Evolutionary conservation across 2,113 vertebrate species (phyloP).

Genomic region (Origma solitaria): DNA sequence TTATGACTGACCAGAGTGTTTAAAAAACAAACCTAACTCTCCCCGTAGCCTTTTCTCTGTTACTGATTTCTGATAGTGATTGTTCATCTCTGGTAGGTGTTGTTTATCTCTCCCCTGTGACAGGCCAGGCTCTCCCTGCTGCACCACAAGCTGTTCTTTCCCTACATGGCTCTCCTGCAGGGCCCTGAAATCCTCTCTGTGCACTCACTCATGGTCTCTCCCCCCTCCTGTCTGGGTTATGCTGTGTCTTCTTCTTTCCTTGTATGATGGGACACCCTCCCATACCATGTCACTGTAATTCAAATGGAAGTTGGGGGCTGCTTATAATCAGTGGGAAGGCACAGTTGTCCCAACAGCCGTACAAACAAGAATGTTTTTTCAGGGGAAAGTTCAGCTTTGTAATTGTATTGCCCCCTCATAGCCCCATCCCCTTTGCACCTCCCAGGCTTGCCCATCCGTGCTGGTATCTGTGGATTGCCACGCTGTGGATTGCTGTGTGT

Average conservation of each 20-base stretch:
- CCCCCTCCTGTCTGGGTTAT: not conserved
- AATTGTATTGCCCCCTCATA: not conserved
- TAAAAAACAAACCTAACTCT: not conserved
- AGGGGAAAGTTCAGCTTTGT: not conserved
- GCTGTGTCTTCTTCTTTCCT: not conserved
- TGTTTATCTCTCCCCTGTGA: not conserved
- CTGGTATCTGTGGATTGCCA: not conserved
- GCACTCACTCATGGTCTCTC: not conserved
- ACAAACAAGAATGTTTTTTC: not conserved
- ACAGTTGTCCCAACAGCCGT: not conserved
- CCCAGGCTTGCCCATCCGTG: not conserved
- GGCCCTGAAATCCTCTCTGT: not conserved
- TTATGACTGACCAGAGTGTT: not conserved
- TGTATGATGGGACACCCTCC: not conserved
- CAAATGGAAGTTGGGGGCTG: not conserved
- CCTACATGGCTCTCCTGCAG: not conserved
- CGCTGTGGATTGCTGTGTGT: accelerated
- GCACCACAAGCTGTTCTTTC: not conserved
- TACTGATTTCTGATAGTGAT: not conserved
- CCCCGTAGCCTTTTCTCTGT: not conserved
- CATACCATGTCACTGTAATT: not conserved
- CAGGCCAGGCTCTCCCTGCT: not conserved
- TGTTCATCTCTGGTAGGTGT: not conserved
- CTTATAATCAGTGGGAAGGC: not conserved
- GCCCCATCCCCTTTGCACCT: not conserved